Evolutionary conservation across 2,888 invertebrate genomes (phyloP), one percentile per base, ranked within the genome.

Genomic region (Tinea trinotella): DNA sequence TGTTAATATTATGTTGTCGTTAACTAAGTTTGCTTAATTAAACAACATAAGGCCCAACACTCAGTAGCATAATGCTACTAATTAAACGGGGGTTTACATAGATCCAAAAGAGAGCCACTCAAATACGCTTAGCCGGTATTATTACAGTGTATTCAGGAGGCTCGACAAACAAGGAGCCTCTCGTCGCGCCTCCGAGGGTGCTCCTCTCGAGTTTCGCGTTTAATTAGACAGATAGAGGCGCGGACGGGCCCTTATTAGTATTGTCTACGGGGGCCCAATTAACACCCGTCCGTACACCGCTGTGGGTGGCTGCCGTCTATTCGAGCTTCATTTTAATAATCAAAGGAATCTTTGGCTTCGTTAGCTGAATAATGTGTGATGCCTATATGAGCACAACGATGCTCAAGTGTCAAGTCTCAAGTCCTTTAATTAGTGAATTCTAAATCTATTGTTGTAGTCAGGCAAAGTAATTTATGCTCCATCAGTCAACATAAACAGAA

Each of bases 211-310:
- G 85, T 84, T 85, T 83, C 83, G 81, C 83, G 79, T 85, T 84
- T 85, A 84, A 84, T 84, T 84, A 85, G 85, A 83, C 83, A 80
- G 53, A 52, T 52, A 84, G 83, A 83, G 74, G 79, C 83, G 80
- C 83, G 83, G 81, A 80, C 83, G 78, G 74, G 81, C 79, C 84
- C 84, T 85, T 85, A 85, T 85, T 85, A 85, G 84, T 84, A 85
- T 85, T 85, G 84, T 85, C 84, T 85, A 82, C 83, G 82, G 84
- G 81, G 80, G 83, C 83, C 83, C 84, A 85, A 85, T 84, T 84
- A 85, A 83, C 85, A 80, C 85, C 75, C 74, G 74, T 77, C 75
- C 74, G 73, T 77, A 74, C 66, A 79, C 70, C 74, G 71, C 74
- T 71, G 79, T 76, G 78, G 82, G 79, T 76, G 81, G 82, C 67